Base-by-base conservation (phyloP, 2,797 vertebrate genomes). In the Phoxinus dragarum region DNA sequence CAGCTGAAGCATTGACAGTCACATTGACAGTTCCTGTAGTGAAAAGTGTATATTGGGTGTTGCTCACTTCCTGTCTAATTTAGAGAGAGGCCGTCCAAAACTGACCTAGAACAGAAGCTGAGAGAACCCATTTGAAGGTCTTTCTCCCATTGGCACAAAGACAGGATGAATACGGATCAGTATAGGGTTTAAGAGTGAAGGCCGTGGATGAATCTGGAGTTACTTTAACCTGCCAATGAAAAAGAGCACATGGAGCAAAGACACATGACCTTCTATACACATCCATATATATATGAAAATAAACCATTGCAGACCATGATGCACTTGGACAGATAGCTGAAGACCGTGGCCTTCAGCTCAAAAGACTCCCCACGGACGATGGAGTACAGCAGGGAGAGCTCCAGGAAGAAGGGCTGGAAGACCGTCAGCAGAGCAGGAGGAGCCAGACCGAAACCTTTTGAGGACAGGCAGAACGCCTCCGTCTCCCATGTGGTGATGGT, bases 371-470 rank as follows among this genome's bases (percentile, higher is more conserved):
- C 79, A 21, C 79, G 79, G 27, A 81, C 2, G 0, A 81, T 54
- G 6, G 79, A 81, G 23, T 69, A 81, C 0, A 64, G 79, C 31
- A 81, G 78, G 12, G 78, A 42, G 59, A 80, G 78, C 40, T 67
- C 61, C 27, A 80, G 40, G 59, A 80, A 80, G 61, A 80, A 80
- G 16, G 78, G 78, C 42, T 80, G 78, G 40, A 80, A 80, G 14
- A 21, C 59, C 0, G 78, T 80, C n/a, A 80, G 78, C 5, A 6
- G 3, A 11, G 10, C 17, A 19, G 78, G 61, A 44, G 59, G n/a
- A 67, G 78, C 78, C 19, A 80, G 27, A 34, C 78, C 42, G 0
- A 80, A 23, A 49, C 78, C 78, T 31, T 21, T 80, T 0, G 79
- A 47, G 3, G 78, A 80, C 34, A 78, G 23, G 2, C 75, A 78